A percentile compares a stretch with the other conserved stretches of the same genome.
Conservation (phyloP, 2,888 invertebrate genomes). For the Portevinia maculata region DNA sequence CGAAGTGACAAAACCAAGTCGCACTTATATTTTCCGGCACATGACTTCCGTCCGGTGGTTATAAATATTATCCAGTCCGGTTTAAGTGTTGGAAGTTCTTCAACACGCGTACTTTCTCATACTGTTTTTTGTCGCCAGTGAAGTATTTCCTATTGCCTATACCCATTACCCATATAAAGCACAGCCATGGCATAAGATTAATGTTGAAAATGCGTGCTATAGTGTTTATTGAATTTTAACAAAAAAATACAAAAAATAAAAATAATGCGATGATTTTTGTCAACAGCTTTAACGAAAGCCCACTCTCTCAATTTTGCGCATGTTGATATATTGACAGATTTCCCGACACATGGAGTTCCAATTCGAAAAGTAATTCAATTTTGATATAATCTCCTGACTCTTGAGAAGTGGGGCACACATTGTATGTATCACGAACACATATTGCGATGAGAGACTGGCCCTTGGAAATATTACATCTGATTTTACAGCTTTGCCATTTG, state of each 20-base stretch:
- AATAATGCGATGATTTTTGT: conserved; percentile 41
- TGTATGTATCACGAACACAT: conserved; percentile 65
- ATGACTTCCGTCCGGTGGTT: conserved; percentile 59
- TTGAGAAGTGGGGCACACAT: conserved; percentile 53
- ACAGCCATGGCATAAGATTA: conserved; percentile 23
- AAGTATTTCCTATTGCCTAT: conserved; percentile 2
- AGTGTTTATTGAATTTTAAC: conserved; percentile 61
- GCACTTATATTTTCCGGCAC: conserved; percentile 70
- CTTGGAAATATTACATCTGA: conserved; percentile 66
- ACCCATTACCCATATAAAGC: conserved; percentile 6
- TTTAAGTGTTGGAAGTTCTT: conserved; percentile 42
- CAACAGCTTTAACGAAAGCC: conserved; percentile 31
- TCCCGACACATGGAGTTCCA: conserved; percentile 58
- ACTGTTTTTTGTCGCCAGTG: conserved; percentile 2
- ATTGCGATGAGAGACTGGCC: conserved; percentile 50
- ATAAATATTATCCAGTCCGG: conserved; percentile 55
- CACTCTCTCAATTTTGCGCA: conserved; percentile 23
- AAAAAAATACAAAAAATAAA: no score
- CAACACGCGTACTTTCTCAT: conserved; percentile 30
- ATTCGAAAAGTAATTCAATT: conserved; percentile 73
- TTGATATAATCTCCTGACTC: conserved; percentile 61
- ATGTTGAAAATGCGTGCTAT: conserved; percentile 53
- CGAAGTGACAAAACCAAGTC: conserved; percentile 67
- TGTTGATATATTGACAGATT: conserved; percentile 70
- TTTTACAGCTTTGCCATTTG: conserved; percentile 66